Conservation (phyloP, 1,140 invertebrate genomes). For the Lethrus apterus region DNA sequence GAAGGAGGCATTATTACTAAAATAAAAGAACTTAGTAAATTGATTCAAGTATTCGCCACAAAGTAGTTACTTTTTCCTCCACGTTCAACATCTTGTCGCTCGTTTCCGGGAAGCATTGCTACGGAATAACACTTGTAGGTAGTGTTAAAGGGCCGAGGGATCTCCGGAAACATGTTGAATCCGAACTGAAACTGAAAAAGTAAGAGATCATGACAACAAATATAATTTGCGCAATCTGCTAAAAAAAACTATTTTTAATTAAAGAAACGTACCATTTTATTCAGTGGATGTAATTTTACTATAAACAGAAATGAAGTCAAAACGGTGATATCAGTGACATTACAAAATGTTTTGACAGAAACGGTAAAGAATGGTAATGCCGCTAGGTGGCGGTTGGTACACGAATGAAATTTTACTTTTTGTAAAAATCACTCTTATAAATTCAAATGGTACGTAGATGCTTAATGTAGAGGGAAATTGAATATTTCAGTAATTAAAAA, state of each 20-base stretch:
- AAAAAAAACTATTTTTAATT: constrained; percentile 1
- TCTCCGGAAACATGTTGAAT: constrained; percentile 78
- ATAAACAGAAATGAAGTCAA: no score
- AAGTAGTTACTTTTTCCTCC: constrained; percentile 86
- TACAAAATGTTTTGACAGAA: no score
- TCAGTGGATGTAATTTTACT: background rate
- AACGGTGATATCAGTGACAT: no score
- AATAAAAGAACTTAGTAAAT: constrained; percentile 36
- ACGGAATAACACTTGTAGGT: constrained; percentile 89
- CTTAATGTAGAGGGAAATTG: no score
- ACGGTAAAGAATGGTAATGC: no score
- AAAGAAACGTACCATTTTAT: constrained; percentile 10
- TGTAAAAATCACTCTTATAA: no score
- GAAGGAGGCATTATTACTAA: constrained; percentile 97
- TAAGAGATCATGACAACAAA: background rate
- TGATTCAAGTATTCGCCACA: background rate
- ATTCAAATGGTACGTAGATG: no score
- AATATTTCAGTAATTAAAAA: no score
- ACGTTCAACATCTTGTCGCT: constrained; percentile 91
- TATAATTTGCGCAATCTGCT: constrained; percentile 6
- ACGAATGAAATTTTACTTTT: no score
- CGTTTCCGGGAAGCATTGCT: constrained; percentile 90
- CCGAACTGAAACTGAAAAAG: constrained; percentile 61
- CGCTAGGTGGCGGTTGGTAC: no score
- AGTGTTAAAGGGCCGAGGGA: constrained; percentile 70